Evolutionary conservation across 2,797 vertebrate genomes (phyloP).

Genomic region (Hipposideros larvatus): DNA sequence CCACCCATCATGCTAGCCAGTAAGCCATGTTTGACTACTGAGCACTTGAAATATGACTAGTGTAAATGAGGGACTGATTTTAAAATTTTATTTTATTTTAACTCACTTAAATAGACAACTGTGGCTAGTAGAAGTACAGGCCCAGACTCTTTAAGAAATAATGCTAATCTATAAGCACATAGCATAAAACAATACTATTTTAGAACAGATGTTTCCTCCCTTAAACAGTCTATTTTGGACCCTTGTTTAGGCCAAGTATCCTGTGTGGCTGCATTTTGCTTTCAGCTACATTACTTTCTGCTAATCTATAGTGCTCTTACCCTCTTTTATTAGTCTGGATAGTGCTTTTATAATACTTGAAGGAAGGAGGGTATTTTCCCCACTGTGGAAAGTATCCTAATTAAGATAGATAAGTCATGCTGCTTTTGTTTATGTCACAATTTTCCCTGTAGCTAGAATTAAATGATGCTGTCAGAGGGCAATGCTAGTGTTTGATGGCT

Average conservation of each 20-base stretch:
- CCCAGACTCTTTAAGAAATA: background rate
- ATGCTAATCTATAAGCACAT: background rate
- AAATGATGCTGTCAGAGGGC: conserved; percentile 83
- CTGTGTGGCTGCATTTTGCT: background rate
- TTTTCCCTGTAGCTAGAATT: conserved; percentile 79
- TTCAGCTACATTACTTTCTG: background rate
- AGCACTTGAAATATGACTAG: background rate
- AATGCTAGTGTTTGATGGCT: conserved; percentile 81
- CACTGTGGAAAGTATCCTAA: conserved; percentile 73
- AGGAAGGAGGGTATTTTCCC: conserved; percentile 61
- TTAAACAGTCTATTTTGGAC: conserved; percentile 3
- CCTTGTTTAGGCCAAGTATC: background rate
- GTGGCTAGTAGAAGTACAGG: background rate
- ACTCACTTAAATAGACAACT: background rate
- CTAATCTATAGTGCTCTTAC: background rate
- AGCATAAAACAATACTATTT: background rate
- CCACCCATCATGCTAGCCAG: background rate
- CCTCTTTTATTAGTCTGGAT: conserved; percentile 55
- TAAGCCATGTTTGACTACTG: background rate
- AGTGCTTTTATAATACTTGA: conserved; percentile 64
- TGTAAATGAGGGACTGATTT: background rate
- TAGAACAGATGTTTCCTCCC: background rate
- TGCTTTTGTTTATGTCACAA: conserved; percentile 78
- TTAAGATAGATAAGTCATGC: conserved; percentile 74
- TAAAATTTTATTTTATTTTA: conserved; percentile 40